phyloP scores from a whole-genome alignment of 2,888 invertebrate species.

The Orgyia antiqua region DNA sequence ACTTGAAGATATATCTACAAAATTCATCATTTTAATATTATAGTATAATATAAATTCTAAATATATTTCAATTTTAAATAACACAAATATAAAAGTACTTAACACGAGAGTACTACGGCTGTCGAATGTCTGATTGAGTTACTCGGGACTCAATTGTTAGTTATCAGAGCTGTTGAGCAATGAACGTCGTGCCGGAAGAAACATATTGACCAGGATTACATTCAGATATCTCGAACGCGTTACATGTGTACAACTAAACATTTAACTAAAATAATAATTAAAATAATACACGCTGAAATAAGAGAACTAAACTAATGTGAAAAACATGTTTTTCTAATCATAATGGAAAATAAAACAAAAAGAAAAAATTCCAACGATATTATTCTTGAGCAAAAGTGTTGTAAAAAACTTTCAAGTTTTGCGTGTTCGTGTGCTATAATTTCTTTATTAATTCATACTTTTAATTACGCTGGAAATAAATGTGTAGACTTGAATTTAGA shows the following conservation, averaged over 20 bases:
- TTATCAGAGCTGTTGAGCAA: slow-evolving; percentile 65
- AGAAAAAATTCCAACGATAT: slow-evolving; percentile 27
- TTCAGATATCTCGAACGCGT: slow-evolving; percentile 42
- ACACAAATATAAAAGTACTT: not conserved
- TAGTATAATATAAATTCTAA: not conserved
- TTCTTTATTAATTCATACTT: slow-evolving; percentile 57
- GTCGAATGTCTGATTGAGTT: slow-evolving; percentile 62
- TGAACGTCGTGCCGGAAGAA: slow-evolving; percentile 60
- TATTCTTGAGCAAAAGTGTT: slow-evolving; percentile 33
- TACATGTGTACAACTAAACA: slow-evolving; percentile 17
- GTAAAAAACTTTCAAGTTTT: slow-evolving; percentile 50
- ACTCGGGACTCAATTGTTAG: slow-evolving; percentile 53
- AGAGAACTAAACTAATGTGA: slow-evolving; percentile 7
- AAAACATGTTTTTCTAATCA: slow-evolving; percentile 16
- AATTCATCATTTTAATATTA: no score
- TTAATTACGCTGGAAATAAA: slow-evolving; percentile 41
- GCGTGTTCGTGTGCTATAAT: slow-evolving; percentile 55
- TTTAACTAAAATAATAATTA: not conserved
- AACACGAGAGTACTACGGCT: slow-evolving; percentile 20
- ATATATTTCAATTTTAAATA: not conserved
- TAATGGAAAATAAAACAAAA: slow-evolving; percentile 26
- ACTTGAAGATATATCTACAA: no score
- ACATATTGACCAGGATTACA: slow-evolving; percentile 58
- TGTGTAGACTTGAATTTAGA: slow-evolving; percentile 32
- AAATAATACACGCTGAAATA: not conserved